Base-by-base conservation (phyloP, 2,797 vertebrate species). In the Gadopsis bispinosus region DNA sequence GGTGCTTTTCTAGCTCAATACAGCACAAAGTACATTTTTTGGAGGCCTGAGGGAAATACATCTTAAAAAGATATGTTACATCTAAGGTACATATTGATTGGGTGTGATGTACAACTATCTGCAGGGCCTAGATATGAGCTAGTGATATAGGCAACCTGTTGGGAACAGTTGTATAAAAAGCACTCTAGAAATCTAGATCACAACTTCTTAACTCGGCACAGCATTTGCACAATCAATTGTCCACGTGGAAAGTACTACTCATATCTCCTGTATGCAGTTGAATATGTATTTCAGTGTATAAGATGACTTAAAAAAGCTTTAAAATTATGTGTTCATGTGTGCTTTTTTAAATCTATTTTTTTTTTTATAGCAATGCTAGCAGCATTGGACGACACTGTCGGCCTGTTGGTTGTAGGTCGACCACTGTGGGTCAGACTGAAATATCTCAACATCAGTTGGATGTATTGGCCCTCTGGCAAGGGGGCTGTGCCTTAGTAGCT, bases 151-250 rank as follows among this genome's bases (percentile, higher is more conserved):
- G 33, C 48, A 7, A 5, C 29, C 37, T 64, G 16, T 51, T 41
- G 12, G 53, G n/a, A 79, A n/a, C 17, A 63, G 45, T 19, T 53
- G 56, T 72, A 35, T 63, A 47, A 69, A 70, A 74, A 55, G 48
- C 17, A 66, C 53, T 51, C 20, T 26, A 48, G 20, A 70, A 74
- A 55, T 56, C 69, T 54, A 62, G 43, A 85, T 73, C 65, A 26
- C 79, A 76, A 67, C 66, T 13, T 70, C 66, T 83, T 80, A 19
- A 63, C n/a, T 81, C 70, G 22, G 83, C 81, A 89, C 80, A 89
- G 72, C 77, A 69, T 89, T 92, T 90, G 87, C 90, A 93, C 92
- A 92, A 87, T 90, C 85, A 80, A 14, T 39, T 87, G 22, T 87
- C 62, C 26, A 37, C 7, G 16, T 80, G 54, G n/a, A 81, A 82